A percentile compares a stretch with the other conserved stretches of the same genome.
phyloP scores from a whole-genome alignment of 2,797 vertebrate genomes.

The Muscicapa comitata region DNA sequence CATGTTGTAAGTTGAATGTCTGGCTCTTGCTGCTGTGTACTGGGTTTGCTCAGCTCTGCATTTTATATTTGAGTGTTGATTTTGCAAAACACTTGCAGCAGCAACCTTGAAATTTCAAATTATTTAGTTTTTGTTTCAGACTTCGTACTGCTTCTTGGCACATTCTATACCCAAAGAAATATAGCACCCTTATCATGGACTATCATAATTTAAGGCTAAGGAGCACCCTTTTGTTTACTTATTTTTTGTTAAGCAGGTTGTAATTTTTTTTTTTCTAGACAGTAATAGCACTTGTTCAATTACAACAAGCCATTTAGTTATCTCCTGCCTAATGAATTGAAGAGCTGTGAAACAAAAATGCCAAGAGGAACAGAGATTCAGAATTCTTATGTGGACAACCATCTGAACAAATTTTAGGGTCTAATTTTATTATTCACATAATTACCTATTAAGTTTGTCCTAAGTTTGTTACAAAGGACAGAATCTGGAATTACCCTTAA shows the following conservation, averaged over 20 bases:
- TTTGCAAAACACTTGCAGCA: neutral
- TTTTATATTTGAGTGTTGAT: neutral
- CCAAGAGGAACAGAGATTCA: neutral
- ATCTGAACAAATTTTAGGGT: conserved; percentile 20
- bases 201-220: neutral
- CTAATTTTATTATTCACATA: conserved; percentile 23
- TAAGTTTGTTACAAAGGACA: neutral
- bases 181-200: neutral
- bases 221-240: neutral
- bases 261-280: neutral
- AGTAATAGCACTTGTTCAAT: neutral
- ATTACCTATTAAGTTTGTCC: conserved; percentile 24
- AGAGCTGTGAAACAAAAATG: neutral
- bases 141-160: neutral
- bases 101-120: neutral
- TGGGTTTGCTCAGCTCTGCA: neutral
- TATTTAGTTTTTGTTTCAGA: neutral
- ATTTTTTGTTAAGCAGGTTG: neutral
- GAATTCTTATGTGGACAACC: neutral
- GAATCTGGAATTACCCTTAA: conserved; percentile 2
- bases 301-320: neutral
- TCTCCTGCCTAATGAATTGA: neutral
- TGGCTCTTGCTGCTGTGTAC: neutral
- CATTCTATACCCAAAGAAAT: neutral
- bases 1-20: neutral